Percentiles rank a stretch among this genome's conserved stretches.
Conservation (phyloP, 2,113 vertebrate species). For the Gymnogyps californianus region DNA sequence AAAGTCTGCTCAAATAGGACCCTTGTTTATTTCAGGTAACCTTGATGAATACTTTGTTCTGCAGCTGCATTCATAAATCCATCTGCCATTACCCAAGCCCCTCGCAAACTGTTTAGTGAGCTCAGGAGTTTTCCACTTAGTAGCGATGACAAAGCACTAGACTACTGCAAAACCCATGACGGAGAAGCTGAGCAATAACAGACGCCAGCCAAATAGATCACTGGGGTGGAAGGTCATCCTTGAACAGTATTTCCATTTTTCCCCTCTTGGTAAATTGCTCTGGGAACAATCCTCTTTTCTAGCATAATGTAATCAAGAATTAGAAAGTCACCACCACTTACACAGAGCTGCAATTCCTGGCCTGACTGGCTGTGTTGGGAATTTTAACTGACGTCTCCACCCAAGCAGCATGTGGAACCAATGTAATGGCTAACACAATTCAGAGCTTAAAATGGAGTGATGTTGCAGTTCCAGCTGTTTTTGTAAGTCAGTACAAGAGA, state of each 20-base stretch:
- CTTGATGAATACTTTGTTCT: background rate
- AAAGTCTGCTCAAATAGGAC: background rate
- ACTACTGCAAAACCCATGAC: background rate
- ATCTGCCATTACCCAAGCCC: background rate
- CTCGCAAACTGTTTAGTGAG: background rate
- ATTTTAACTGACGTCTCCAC: constrained; percentile 49
- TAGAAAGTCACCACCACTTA: constrained; percentile 31
- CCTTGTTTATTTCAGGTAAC: background rate
- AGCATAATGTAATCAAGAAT: constrained; percentile 15
- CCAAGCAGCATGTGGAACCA: constrained; percentile 26
- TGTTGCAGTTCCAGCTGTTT: constrained; percentile 11
- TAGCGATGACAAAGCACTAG: background rate
- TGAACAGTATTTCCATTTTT: background rate
- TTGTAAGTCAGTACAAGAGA: background rate
- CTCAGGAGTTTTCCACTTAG: constrained; percentile 25
- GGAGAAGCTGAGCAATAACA: constrained; percentile 51
- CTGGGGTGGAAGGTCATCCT: constrained; percentile 44
- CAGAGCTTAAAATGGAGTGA: constrained; percentile 60
- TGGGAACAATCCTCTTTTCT: constrained; percentile 23
- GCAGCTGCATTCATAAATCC: background rate
- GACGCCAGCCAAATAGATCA: constrained; percentile 10
- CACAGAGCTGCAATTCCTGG: constrained; percentile 44
- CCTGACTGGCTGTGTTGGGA: background rate
- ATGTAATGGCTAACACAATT: constrained; percentile 55
- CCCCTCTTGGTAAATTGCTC: constrained; percentile 17